A percentile compares a stretch with the other conserved stretches of the same genome.
These are phyloP conservation scores for Melanargia galathea DNA, from an alignment of 2,888 invertebrate genomes.

Conservation along the genomic window DNA sequence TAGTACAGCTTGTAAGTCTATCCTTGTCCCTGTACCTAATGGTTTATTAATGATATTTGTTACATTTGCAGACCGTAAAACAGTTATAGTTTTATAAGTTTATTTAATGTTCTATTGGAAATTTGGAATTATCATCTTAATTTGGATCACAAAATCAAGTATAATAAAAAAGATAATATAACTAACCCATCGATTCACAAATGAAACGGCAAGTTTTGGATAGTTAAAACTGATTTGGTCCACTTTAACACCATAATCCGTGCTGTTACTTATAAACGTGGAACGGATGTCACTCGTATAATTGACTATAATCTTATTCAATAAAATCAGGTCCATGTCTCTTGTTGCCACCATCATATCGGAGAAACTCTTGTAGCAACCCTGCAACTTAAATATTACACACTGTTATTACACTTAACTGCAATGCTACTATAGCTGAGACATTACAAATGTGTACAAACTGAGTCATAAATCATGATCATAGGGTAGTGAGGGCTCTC, in stretches of 20 bases:
- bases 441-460: too few species aligned
- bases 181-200: slow-evolving; percentile 59
- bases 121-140: background rate
- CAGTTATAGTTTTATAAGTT: too few species aligned
- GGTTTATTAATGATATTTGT: too few species aligned
- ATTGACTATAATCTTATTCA: slow-evolving; percentile 57
- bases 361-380: slow-evolving; percentile 43
- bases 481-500: too few species aligned
- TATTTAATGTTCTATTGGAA: too few species aligned
- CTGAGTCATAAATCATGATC: too few species aligned
- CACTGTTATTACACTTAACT: background rate
- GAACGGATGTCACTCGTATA: slow-evolving; percentile 48
- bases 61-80: too few species aligned
- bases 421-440: too few species aligned
- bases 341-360: slow-evolving; percentile 25
- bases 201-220: slow-evolving; percentile 47
- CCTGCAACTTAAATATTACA: slow-evolving; percentile 44
- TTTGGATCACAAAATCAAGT: background rate
- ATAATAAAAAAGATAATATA: background rate
- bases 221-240: slow-evolving; percentile 54
- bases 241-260: slow-evolving; percentile 51
- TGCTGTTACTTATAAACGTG: slow-evolving; percentile 46
- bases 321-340: slow-evolving; percentile 44
- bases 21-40: too few species aligned
- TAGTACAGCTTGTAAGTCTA: too few species aligned